Conservation (phyloP, 2,797 vertebrate genomes). For the Paratrypauchen microcephalus region DNA sequence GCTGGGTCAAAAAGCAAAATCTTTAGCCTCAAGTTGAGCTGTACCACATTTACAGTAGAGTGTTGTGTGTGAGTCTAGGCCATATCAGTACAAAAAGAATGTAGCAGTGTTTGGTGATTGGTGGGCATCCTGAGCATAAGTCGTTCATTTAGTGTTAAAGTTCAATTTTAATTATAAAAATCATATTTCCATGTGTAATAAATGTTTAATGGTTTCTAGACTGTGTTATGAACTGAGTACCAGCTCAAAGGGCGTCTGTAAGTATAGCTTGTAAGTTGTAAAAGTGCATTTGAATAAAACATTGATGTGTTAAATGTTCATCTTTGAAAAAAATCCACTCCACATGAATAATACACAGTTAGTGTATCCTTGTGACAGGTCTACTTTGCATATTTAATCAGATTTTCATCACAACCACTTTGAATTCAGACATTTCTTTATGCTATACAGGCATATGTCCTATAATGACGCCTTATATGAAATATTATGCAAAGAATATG, state of each 20-base stretch:
- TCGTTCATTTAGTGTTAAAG: neutral
- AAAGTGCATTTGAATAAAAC: slow-evolving; percentile 1
- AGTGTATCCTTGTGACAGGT: neutral
- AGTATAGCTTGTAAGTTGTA: slow-evolving; percentile 3
- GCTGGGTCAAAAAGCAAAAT: neutral
- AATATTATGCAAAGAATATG: neutral
- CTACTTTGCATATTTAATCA: neutral
- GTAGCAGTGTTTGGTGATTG: neutral
- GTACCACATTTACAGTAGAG: neutral
- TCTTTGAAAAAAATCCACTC: neutral
- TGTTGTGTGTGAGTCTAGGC: neutral
- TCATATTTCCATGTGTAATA: neutral
- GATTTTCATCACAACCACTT: neutral
- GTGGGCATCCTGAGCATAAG: too few relatives aligned
- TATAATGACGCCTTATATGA: neutral
- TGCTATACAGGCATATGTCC: neutral
- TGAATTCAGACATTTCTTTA: neutral
- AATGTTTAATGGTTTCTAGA: neutral
- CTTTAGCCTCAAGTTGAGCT: slow-evolving; percentile 1
- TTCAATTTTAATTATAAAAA: too few relatives aligned
- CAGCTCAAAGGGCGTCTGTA: neutral
- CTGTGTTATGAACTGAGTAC: neutral
- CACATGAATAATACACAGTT: neutral
- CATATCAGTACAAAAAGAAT: neutral
- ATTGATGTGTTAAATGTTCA: slow-evolving; percentile 2